A percentile compares a stretch with the other conserved stretches of the same genome.
phyloP scores from a whole-genome alignment of 2,888 invertebrate species.

The Augochlorella aurata region DNA sequence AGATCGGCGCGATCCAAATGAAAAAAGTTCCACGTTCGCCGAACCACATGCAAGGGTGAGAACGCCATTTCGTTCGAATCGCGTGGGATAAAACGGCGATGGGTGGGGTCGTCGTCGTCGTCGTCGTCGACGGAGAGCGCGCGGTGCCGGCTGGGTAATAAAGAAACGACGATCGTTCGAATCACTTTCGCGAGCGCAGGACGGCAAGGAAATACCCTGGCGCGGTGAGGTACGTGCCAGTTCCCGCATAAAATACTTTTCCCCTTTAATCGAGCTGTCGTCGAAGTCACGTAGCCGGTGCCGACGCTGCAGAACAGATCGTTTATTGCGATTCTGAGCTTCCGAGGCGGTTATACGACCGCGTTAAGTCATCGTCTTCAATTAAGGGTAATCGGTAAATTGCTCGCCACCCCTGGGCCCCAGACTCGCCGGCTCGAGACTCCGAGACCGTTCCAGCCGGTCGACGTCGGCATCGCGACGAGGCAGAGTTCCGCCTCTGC shows the following conservation, averaged over 20 bases:
- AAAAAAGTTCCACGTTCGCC: slow-evolving; percentile 1
- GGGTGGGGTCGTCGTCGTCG: neutral
- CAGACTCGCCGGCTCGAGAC: neutral
- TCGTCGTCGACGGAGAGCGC: neutral
- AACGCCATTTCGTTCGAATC: neutral
- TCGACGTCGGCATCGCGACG: neutral
- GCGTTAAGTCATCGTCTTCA: slow-evolving; percentile 78
- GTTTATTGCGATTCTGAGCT: slow-evolving; percentile 68
- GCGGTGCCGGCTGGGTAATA: neutral
- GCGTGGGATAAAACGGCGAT: neutral
- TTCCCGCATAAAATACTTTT: slow-evolving; percentile 58
- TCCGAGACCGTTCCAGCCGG: neutral
- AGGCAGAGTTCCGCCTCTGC: slow-evolving; percentile 16
- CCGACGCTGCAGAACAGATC: slow-evolving; percentile 66
- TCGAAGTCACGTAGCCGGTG: slow-evolving; percentile 63
- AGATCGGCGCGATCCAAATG: neutral
- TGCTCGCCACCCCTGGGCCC: slow-evolving; percentile 59
- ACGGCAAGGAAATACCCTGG: slow-evolving; percentile 39
- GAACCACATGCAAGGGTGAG: neutral
- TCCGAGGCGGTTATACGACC: slow-evolving; percentile 66
- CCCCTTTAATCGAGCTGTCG: slow-evolving; percentile 64
- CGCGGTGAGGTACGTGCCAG: slow-evolving; percentile 47
- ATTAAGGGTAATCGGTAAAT: slow-evolving; percentile 80
- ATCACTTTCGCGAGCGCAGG: slow-evolving; percentile 45
- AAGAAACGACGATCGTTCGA: slow-evolving; percentile 43